Evolutionary conservation across 2,888 invertebrate species (phyloP), one percentile per base, ranked within the genome.

Genomic region (Caenorhabditis virilis): DNA sequence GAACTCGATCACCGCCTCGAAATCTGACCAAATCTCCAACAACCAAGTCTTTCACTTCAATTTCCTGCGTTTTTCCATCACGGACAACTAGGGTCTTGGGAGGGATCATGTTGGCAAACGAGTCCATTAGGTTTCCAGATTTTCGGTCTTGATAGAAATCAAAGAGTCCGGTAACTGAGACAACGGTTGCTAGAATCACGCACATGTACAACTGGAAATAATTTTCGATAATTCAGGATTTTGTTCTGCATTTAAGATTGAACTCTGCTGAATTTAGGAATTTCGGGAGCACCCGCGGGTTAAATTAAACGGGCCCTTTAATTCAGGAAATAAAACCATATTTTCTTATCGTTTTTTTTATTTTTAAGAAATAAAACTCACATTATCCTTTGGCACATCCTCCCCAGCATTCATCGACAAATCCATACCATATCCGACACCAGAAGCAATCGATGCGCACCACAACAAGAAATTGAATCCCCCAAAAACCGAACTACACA

Each of bases 21-120:
- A 97, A 93, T 86, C 95, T 94, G 82, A 97, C 93, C 74, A 98
- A 90, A 86, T 98, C 98, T 69, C 98, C 97, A 78, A 95, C 88
- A 57, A 95, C 95, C 78, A 98, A 87, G 83, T 95, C 72, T 15
- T 63, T 59, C 5, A 69, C 86, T 43, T 83, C 83, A 16, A 88
- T 76, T 50, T 86, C 85, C 55, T 82, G 57, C 63, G 85, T 85
- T 53, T 85, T 80, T n/a, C 86, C 85, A 71, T 85, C 85, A 23
- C 85, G 78, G 16, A 84, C 89, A 77, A 93, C 92, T 11, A 72
- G 66, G 1, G 75, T 71, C 48, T 63, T 71, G 9, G 76, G 63
- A 1, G 77, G 77, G 16, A 75, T 69, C 66, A 75, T 71, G 26
- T 73, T 73, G n/a, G 69, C 63, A 49, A 77, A 76, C 5, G 90